Evolutionary conservation across 2,797 vertebrate species (phyloP).

Genomic region (Nannoperca australis): DNA sequence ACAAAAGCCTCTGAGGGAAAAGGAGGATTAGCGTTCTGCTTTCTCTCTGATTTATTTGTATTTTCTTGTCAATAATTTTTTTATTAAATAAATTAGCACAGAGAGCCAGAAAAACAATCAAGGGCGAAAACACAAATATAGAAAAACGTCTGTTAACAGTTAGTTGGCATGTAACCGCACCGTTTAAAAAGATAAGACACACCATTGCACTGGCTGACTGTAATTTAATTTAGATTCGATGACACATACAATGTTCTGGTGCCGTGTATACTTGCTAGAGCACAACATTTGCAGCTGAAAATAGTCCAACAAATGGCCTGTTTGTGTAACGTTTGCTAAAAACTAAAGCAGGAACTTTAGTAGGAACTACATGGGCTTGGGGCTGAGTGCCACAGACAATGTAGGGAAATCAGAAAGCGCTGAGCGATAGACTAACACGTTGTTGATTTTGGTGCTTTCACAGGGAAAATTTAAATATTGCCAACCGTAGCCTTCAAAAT

Average conservation of each 20-base stretch:
- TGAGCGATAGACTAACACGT: neutral
- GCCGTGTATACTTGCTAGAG: neutral
- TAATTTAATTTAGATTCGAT: neutral
- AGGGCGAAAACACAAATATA: neutral
- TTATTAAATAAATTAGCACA: slow-evolving; percentile 22
- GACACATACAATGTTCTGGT: neutral
- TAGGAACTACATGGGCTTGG: neutral
- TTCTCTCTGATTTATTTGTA: slow-evolving; percentile 20
- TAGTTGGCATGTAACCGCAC: neutral
- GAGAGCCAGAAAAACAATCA: slow-evolving; percentile 11
- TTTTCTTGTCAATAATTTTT: slow-evolving; percentile 23
- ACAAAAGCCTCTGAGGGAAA: slow-evolving; percentile 13
- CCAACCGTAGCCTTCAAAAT: neutral
- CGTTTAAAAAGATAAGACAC: neutral
- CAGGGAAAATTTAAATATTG: neutral
- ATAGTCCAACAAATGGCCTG: neutral
- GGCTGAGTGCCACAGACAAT: neutral
- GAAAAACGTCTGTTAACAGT: neutral
- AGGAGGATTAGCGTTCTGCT: slow-evolving; percentile 29
- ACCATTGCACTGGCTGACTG: neutral
- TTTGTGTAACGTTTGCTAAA: neutral
- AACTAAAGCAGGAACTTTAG: neutral
- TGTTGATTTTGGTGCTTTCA: neutral
- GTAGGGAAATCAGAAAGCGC: neutral
- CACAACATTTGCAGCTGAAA: neutral